Evolutionary conservation across 2,797 vertebrate species (phyloP).

Genomic region (Myotis vivesi): DNA sequence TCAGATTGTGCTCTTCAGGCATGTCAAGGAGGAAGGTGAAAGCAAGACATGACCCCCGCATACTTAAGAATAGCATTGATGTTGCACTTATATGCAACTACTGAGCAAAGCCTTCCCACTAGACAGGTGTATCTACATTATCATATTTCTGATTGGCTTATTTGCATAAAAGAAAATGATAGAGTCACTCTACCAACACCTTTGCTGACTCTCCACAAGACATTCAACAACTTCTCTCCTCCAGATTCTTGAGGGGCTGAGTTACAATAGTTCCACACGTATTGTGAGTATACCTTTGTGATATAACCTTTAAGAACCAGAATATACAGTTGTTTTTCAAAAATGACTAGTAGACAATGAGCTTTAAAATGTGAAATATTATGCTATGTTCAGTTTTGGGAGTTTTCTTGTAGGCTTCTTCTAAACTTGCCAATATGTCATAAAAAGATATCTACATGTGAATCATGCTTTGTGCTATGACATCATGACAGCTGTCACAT

Average conservation of each 20-base stretch:
- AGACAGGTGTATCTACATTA: no score
- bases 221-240: neutral
- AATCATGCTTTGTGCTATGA: no score
- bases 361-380: neutral
- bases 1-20: neutral
- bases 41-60: neutral
- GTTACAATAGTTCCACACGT: neutral
- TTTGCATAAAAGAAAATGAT: neutral
- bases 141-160: neutral
- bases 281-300: neutral
- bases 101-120: neutral
- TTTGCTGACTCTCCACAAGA: rapidly evolving
- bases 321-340: neutral
- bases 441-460: neutral
- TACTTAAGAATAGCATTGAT: neutral
- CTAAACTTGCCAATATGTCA: neutral
- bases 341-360: neutral
- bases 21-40: neutral
- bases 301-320: neutral
- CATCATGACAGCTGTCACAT: neutral
- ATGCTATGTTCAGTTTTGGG: neutral
- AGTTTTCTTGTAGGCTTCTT: neutral
- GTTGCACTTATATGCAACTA: neutral
- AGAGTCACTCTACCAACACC: neutral
- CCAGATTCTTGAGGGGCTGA: neutral